Percentiles rank a stretch among this genome's conserved stretches.
Evolutionary conservation across 1,140 invertebrate species (phyloP).

Genomic region (Drosophila lacertosa): DNA sequence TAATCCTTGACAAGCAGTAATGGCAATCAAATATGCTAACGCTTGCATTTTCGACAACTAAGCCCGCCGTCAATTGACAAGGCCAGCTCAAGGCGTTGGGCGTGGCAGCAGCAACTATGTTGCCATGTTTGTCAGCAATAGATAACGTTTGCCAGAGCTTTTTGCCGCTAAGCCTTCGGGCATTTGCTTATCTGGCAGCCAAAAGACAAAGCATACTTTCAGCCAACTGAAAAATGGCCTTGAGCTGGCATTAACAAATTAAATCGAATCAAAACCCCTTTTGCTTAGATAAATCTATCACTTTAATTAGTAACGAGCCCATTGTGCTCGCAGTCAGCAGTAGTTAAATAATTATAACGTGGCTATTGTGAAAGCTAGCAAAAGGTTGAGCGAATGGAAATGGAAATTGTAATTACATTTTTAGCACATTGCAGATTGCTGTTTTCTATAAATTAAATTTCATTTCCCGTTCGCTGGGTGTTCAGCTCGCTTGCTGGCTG

Average conservation of each 20-base stretch:
- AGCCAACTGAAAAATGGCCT: slow-evolving; percentile 52
- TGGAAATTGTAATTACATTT: slow-evolving; percentile 83
- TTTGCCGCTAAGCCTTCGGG: slow-evolving; percentile 55
- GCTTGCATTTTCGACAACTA: slow-evolving; percentile 74
- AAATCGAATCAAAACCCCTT: slow-evolving; percentile 50
- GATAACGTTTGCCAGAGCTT: slow-evolving; percentile 30
- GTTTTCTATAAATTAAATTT: slow-evolving; percentile 80
- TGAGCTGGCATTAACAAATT: slow-evolving; percentile 59
- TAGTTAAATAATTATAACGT: slow-evolving; percentile 59
- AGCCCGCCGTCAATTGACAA: slow-evolving; percentile 69
- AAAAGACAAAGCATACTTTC: slow-evolving; percentile 28
- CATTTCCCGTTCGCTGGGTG: slow-evolving; percentile 59
- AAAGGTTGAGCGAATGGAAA: slow-evolving; percentile 73
- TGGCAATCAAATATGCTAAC: slow-evolving; percentile 82
- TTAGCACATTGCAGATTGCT: slow-evolving; percentile 66
- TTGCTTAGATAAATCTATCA: slow-evolving; percentile 63
- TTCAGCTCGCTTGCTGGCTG: slow-evolving; percentile 23
- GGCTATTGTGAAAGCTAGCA: slow-evolving; percentile 40
- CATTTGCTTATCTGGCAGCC: slow-evolving; percentile 51
- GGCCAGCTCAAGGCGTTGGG: slow-evolving; percentile 23
- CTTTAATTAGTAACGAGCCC: slow-evolving; percentile 65
- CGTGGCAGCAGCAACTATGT: slow-evolving; percentile 15
- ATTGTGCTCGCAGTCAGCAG: slow-evolving; percentile 44
- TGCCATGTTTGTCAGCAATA: slow-evolving; percentile 38
- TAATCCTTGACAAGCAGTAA: slow-evolving; percentile 81